These are phyloP conservation scores for Periparus ater DNA, from an alignment of 2,797 vertebrate species.

Conservation along the genomic window DNA sequence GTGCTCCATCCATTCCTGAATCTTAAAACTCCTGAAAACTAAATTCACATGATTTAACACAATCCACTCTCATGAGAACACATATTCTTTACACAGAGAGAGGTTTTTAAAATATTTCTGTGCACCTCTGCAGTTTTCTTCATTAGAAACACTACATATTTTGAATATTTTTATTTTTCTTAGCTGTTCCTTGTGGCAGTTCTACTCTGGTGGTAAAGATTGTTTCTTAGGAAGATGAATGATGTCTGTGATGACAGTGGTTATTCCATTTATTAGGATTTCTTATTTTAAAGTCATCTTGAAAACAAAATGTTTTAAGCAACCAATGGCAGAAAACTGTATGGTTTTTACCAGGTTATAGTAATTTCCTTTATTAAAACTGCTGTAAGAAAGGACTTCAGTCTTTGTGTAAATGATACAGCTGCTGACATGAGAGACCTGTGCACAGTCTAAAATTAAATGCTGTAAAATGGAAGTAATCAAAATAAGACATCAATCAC, in stretches of 20 bases:
- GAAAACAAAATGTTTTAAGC: not conserved
- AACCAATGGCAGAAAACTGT: not conserved
- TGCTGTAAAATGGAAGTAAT: not conserved
- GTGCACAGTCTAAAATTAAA: not conserved
- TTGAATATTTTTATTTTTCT: not conserved
- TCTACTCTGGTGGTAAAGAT: not conserved
- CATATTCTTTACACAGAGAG: accelerated
- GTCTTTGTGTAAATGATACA: not conserved
- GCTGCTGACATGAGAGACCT: not conserved
- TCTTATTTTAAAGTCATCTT: not conserved
- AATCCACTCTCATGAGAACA: not conserved
- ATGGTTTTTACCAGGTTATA: not conserved
- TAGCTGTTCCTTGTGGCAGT: not conserved
- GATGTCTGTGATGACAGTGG: not conserved
- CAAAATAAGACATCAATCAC: not conserved
- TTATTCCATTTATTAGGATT: not conserved
- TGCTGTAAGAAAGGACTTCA: not conserved
- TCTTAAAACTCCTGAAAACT: not conserved
- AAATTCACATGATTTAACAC: not conserved
- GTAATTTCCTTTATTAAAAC: not conserved
- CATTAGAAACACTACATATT: not conserved
- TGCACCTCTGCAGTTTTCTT: not conserved
- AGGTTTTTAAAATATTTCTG: not conserved
- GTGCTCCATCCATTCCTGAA: not conserved
- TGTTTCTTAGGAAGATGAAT: not conserved